Base-by-base conservation (phyloP, 2,113 vertebrate species). In the Bufo bufo region DNA sequence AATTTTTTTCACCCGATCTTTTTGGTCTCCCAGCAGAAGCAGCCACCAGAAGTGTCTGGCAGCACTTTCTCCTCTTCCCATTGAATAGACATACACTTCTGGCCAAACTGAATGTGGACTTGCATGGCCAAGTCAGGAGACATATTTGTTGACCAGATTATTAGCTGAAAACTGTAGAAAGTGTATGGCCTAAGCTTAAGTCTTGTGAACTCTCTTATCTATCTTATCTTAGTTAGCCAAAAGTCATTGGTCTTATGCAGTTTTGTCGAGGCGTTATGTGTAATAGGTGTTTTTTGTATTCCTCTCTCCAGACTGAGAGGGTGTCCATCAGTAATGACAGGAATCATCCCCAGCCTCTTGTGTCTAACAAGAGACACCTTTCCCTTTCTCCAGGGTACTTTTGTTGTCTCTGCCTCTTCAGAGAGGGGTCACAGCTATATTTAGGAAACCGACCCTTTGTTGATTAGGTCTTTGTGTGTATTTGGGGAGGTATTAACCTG, bases 401-500 rank as follows among this genome's bases (percentile, higher is more conserved):
- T 50, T 72, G 14, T 20, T 83, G 86, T 82, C 69, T 88, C 81
- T 77, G 23, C 8, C 81, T 47, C 59, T 88, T 49, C 69, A 69
- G 33, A 23, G 20, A 74, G 20, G 58, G 87, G 87, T 88, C 87
- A 84, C 16, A 50, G 81, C 87, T 84, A 84, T 89, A 84, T 89
- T 89, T 84, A 89, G 81, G 82, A 89, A 78, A 84, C 81, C 78
- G 87, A 89, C 87, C 87, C 87, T 84, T 63, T 45, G 74, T 47
- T 89, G 82, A 78, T 69, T 8, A 89, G 82, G 72, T 69, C 87
- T 84, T 89, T 89, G 87, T 89, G 74, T 84, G 74, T 77, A 77
- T 89, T 84, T 89, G 81, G 81, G 81, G 87, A 89, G 80, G 74
- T 84, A 84, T 84, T 89, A 89, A 89, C 87, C 81, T 84, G 81